phyloP scores from a whole-genome alignment of 2,888 invertebrate genomes.

The Branchipolynoe longqiensis region DNA sequence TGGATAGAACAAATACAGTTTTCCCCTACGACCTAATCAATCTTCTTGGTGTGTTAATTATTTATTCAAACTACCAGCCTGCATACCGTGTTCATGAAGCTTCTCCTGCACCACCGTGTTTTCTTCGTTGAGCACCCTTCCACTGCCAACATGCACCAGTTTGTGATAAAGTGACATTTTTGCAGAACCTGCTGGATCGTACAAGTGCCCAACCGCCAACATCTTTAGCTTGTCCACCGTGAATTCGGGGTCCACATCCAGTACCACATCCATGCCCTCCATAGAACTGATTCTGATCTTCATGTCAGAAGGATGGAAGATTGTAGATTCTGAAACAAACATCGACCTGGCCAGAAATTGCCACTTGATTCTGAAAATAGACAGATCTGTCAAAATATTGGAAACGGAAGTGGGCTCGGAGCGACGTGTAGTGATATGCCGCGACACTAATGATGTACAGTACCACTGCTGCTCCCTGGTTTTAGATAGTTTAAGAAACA shows the following conservation, averaged over 20 bases:
- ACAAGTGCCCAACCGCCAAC: conserved; percentile 80
- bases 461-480: too few relatives aligned
- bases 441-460: background rate
- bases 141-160: conserved; percentile 80
- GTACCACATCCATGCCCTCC: conserved; percentile 78
- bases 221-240: conserved; percentile 82
- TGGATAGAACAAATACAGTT: too few relatives aligned
- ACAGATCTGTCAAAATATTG: conserved; percentile 42
- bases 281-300: conserved; percentile 80
- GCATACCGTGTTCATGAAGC: conserved; percentile 81
- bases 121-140: conserved; percentile 80
- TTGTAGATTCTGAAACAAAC: conserved; percentile 81
- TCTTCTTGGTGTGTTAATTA: too few relatives aligned
- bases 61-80: too few relatives aligned
- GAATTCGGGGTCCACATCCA: conserved; percentile 77
- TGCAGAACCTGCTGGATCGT: conserved; percentile 79
- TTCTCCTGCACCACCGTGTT: conserved; percentile 79
- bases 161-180: conserved; percentile 81
- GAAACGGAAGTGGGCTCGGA: background rate
- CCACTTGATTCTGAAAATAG: background rate
- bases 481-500: too few relatives aligned
- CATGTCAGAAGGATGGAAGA: conserved; percentile 77
- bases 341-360: conserved; percentile 68
- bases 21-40: too few relatives aligned
- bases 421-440: background rate